Conservation (phyloP, 2,797 vertebrate genomes). For the Hyperoplus immaculatus region DNA sequence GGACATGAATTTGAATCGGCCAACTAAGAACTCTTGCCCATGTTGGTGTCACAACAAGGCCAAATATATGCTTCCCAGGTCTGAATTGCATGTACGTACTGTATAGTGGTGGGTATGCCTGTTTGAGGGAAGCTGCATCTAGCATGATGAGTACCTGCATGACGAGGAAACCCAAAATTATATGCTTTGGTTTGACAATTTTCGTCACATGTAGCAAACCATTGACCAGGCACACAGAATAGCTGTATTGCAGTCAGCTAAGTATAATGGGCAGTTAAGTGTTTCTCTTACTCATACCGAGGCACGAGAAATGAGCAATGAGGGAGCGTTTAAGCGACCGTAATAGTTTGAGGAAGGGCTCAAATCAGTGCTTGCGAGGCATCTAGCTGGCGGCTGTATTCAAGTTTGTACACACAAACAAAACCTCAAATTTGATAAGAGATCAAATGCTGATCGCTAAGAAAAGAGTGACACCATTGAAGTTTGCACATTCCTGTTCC, state of each 20-base stretch:
- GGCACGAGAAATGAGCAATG: constrained; percentile 59
- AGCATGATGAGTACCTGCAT: constrained; percentile 38
- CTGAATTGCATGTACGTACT: constrained; percentile 34
- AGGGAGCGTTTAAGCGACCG: constrained; percentile 55
- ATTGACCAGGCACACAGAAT: constrained; percentile 42
- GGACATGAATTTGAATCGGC: constrained; percentile 47
- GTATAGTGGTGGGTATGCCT: constrained; percentile 1
- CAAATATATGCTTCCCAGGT: constrained; percentile 41
- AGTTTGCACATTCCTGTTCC: not conserved
- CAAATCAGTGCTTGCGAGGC: constrained; percentile 44
- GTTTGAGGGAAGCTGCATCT: constrained; percentile 34
- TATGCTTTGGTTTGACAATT: constrained; percentile 63
- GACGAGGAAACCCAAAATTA: constrained; percentile 41
- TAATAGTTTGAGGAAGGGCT: constrained; percentile 57
- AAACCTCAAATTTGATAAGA: constrained; percentile 12
- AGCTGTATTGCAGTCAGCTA: constrained; percentile 51
- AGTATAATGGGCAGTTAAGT: constrained; percentile 59
- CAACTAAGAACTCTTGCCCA: constrained; percentile 27
- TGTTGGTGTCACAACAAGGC: constrained; percentile 44
- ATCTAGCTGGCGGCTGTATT: constrained; percentile 13
- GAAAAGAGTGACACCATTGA: constrained; percentile 1
- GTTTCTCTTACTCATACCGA: constrained; percentile 46
- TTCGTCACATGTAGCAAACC: constrained; percentile 35
- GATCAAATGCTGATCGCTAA: constrained; percentile 17
- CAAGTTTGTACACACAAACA: constrained; percentile 32